Conservation (phyloP, 2,113 vertebrate species). For the Hemiprocne comata region DNA sequence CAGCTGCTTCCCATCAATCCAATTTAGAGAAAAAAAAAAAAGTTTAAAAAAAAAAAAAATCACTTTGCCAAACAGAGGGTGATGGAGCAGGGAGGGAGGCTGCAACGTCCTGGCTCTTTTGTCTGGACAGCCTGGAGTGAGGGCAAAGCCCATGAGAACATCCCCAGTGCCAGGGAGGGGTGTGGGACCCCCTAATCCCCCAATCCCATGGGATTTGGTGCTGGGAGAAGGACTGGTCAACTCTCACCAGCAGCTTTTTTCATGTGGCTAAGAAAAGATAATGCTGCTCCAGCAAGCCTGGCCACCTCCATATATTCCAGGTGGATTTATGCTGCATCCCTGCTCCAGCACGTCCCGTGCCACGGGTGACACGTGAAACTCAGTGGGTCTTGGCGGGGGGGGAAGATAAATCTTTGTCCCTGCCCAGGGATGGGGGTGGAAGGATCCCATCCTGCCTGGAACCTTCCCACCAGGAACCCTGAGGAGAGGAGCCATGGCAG, state of each 20-base stretch:
- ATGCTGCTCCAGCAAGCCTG: background rate
- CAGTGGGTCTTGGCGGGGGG: no score
- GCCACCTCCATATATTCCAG: fast-evolving
- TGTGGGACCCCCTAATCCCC: background rate
- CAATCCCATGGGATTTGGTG: background rate
- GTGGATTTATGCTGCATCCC: fast-evolving
- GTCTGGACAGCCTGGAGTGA: fast-evolving
- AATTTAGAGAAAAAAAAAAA: no score
- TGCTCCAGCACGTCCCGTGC: background rate
- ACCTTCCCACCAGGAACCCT: background rate
- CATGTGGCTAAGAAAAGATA: background rate
- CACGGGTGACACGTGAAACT: no score
- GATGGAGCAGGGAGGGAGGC: background rate
- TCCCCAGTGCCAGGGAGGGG: background rate
- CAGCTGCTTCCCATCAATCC: no score
- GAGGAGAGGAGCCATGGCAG: background rate
- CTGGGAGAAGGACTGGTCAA: background rate
- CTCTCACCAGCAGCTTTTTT: background rate
- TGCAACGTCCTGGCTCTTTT: background rate
- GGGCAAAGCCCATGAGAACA: background rate
- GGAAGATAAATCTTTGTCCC: no score
- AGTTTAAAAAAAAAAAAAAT: no score
- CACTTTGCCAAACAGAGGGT: background rate
- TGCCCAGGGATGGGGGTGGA: background rate
- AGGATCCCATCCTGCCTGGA: no score